Conservation (phyloP, 2,797 vertebrate genomes). For the Acipenser ruthenus region DNA sequence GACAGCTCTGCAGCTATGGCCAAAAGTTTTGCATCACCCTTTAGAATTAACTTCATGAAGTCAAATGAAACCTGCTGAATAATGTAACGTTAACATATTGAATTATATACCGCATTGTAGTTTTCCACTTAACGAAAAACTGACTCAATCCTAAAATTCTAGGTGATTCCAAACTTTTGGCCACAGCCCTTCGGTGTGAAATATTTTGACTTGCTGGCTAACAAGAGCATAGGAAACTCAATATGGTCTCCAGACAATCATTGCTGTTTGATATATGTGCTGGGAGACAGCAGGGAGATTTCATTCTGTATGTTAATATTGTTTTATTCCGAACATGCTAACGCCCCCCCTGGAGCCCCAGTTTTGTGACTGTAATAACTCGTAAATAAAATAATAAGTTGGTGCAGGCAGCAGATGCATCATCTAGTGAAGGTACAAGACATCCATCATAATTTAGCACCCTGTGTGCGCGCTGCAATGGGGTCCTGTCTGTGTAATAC, state of each 20-base stretch:
- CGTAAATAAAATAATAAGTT: constrained; percentile 3
- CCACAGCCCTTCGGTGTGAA: too few species aligned
- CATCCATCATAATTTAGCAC: neutral
- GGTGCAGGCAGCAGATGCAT: constrained; percentile 1
- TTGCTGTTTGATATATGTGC: constrained; percentile 52
- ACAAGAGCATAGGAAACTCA: too few species aligned
- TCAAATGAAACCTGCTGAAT: too few species aligned
- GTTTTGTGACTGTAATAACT: neutral
- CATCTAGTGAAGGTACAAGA: constrained; percentile 1
- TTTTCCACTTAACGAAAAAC: too few species aligned
- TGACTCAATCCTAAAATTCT: too few species aligned
- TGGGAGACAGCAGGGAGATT: constrained; percentile 45
- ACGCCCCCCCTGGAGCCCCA: neutral
- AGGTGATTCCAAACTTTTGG: too few species aligned
- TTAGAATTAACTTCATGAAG: too few species aligned
- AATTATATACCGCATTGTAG: too few species aligned
- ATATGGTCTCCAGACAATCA: constrained; percentile 30
- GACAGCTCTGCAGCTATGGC: too few species aligned
- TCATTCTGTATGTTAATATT: constrained; percentile 54
- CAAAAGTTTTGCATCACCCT: too few species aligned
- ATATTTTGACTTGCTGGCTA: too few species aligned
- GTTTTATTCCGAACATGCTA: constrained; percentile 34
- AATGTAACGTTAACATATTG: too few species aligned
- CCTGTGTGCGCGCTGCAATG: neutral
- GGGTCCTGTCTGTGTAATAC: neutral